These are phyloP conservation scores for Apotomis capreana DNA, from an alignment of 2,888 invertebrate genomes.

Conservation along the genomic window DNA sequence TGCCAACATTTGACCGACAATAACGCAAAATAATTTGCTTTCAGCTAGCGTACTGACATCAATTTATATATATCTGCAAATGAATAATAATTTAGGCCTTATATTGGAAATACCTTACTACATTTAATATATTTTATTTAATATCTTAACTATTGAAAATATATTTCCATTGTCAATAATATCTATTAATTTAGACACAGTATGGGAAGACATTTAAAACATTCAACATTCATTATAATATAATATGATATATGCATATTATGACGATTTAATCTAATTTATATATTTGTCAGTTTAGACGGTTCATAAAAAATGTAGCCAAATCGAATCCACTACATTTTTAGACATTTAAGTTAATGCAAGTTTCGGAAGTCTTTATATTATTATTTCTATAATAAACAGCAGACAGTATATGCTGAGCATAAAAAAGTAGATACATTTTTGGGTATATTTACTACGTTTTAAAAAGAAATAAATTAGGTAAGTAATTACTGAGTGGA, in stretches of 20 bases:
- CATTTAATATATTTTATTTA: slow-evolving; percentile 3
- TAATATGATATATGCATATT: background rate
- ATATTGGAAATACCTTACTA: slow-evolving; percentile 42
- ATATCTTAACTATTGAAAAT: slow-evolving; percentile 50
- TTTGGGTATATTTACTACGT: background rate
- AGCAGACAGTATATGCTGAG: background rate
- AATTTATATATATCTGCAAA: slow-evolving; percentile 22
- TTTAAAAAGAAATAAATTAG: background rate
- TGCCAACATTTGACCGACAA: slow-evolving; percentile 40
- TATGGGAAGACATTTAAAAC: slow-evolving; percentile 35
- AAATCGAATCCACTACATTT: slow-evolving; percentile 15
- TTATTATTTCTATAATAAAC: background rate
- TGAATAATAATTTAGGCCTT: slow-evolving; percentile 43
- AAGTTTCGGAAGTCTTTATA: slow-evolving; percentile 1
- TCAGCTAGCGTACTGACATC: slow-evolving; percentile 29
- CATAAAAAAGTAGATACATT: background rate
- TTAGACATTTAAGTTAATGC: slow-evolving; percentile 10
- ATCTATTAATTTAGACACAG: slow-evolving; percentile 24
- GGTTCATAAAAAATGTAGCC: slow-evolving; percentile 35
- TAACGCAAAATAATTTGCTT: slow-evolving; percentile 41
- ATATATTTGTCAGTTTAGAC: slow-evolving; percentile 33
- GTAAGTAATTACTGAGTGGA: slow-evolving; percentile 21
- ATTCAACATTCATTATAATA: slow-evolving; percentile 27
- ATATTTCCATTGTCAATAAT: slow-evolving; percentile 72
- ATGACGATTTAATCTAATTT: slow-evolving; percentile 20